Base-by-base conservation (phyloP, 2,113 vertebrate genomes). In the Clupea harengus region DNA sequence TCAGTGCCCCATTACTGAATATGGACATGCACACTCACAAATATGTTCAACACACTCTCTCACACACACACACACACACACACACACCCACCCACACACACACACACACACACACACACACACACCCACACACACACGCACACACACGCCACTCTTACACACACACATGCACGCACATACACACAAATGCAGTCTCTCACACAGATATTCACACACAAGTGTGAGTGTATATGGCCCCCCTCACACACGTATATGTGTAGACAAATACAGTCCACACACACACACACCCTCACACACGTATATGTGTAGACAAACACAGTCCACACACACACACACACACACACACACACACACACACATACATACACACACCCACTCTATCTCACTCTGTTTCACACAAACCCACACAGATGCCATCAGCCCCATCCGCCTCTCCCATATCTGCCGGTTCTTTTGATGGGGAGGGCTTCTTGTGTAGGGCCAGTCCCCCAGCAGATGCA, bases 401-500 rank as follows among this genome's bases (percentile, higher is more conserved):
- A 82, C 20, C 45, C n/a, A 13, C 28, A 82, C n/a, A 50, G 45
- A 54, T 82, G 81, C 78, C 64, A 72, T 45, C 32, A 82, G 84
- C 13, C 64, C 82, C 84, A 83, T 86, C 86, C 78, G 28, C 72
- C 17, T 44, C 54, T 3, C 25, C 72, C 64, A 75, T 46, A 81
- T 86, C 86, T 88, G 86, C 82, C 64, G 85, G 39, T 81, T 39
- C 84, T 85, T 90, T 90, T 88, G 87, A 86, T 87, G 81, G 86
- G 75, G 39, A 86, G 82, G 46, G 47, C 3, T 84, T 81, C 86
- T 64, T 87, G 78, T 84, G 82, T 78, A 17, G 44, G 75, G 44
- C 86, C 81, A 60, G 78, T 78, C 86, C 44, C 10, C 57, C 64
- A 87, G 83, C 89, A 90, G 89, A 87, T 90, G 88, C 88, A 89